Conservation (phyloP, 2,113 vertebrate species). For the Ancistrus triradiatus region DNA sequence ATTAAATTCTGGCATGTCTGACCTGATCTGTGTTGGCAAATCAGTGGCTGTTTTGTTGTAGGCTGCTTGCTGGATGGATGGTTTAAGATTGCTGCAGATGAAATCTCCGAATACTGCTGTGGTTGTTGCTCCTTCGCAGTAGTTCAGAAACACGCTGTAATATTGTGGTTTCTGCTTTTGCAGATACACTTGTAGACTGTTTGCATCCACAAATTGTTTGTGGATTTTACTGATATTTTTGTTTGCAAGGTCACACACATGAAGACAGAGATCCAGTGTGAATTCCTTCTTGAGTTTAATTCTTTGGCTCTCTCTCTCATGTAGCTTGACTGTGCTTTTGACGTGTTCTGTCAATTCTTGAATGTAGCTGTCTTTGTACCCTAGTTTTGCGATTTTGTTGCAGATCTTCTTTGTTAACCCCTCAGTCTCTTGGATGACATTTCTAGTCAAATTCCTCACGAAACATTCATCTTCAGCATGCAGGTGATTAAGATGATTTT, state of each 20-base stretch:
- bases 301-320: neutral
- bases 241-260: constrained; percentile 47
- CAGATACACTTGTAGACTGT: constrained; percentile 50
- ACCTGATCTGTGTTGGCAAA: constrained; percentile 50
- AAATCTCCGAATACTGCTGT: constrained; percentile 54
- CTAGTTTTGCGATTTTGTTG: neutral
- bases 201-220: constrained; percentile 49
- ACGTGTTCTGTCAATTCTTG: constrained; percentile 56
- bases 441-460: constrained; percentile 25
- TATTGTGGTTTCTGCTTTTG: no score
- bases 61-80: constrained; percentile 21
- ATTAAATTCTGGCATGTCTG: no score
- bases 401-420: neutral
- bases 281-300: constrained; percentile 38
- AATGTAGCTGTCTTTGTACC: constrained; percentile 28
- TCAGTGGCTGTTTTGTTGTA: no score
- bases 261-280: no score
- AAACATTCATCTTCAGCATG: neutral
- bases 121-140: constrained; percentile 59
- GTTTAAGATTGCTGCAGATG: constrained; percentile 60
- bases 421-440: neutral
- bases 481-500: no score
- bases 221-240: constrained; percentile 54
- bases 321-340: neutral
- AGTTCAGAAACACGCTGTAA: constrained; percentile 58